These are phyloP conservation scores for Chamaea fasciata DNA, from an alignment of 2,113 vertebrate species.

Conservation along the genomic window DNA sequence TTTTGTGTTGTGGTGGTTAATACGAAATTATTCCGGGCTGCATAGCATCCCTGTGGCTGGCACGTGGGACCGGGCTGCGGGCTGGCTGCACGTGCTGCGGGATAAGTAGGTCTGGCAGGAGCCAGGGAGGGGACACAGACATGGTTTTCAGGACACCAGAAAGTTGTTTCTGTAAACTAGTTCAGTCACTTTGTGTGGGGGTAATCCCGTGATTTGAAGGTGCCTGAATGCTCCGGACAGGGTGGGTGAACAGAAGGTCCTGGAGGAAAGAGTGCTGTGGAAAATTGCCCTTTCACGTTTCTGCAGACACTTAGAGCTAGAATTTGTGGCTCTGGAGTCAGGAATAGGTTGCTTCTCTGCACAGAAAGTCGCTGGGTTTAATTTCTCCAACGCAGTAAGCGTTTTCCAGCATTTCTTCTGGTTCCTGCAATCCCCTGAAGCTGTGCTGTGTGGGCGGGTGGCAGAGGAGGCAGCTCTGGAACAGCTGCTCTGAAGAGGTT, in stretches of 20 bases:
- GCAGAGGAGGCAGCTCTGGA: not conserved
- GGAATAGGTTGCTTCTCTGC: not conserved
- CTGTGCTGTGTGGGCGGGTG: not conserved
- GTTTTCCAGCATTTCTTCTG: not conserved
- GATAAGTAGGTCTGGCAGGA: conserved; percentile 22
- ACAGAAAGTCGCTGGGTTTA: fast-evolving
- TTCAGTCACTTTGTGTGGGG: not conserved
- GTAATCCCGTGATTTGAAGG: fast-evolving
- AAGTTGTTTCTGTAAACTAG: not conserved
- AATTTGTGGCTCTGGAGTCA: not conserved
- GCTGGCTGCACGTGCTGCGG: not conserved
- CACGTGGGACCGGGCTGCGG: not conserved
- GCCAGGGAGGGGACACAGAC: not conserved
- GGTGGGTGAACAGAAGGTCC: not conserved
- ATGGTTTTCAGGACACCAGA: not conserved
- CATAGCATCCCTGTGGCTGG: not conserved
- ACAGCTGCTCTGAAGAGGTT: not conserved
- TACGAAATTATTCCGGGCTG: not conserved
- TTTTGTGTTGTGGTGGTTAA: not conserved
- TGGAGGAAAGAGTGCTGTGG: fast-evolving
- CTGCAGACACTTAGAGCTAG: not conserved
- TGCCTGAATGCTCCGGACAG: not conserved
- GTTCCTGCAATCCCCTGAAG: not conserved
- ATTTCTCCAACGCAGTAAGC: not conserved
- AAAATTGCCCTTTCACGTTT: fast-evolving